A percentile compares a stretch with the other conserved stretches of the same genome.
These are phyloP conservation scores for Sigmodon hispidus DNA, from an alignment of 2,113 vertebrate genomes.

Conservation along the genomic window DNA sequence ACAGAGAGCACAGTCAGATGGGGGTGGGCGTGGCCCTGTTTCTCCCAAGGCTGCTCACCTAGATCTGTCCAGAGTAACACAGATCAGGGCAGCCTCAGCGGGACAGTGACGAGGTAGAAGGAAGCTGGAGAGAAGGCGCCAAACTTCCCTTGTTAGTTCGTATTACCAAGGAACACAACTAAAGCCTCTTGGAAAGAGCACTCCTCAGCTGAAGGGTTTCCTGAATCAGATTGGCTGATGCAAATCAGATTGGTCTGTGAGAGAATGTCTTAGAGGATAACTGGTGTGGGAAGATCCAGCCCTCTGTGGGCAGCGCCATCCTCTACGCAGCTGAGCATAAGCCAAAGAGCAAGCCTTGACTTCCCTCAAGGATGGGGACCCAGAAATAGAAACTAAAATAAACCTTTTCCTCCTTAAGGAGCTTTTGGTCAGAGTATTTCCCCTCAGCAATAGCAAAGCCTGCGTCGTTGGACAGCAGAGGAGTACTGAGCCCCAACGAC, in stretches of 20 bases:
- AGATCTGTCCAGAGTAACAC: background rate
- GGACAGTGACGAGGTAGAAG: accelerated
- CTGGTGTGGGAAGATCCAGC: too few species aligned
- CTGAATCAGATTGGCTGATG: background rate
- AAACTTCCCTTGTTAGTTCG: background rate
- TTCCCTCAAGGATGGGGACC: background rate
- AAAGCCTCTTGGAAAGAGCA: background rate
- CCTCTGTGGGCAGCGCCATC: background rate
- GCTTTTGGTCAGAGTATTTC: background rate
- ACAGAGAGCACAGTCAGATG: background rate
- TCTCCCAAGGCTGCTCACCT: background rate
- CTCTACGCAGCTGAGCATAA: background rate
- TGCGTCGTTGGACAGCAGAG: background rate
- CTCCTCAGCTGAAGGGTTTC: too few species aligned
- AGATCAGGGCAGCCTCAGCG: background rate
- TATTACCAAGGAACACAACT: background rate
- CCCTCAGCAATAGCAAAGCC: background rate
- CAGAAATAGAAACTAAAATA: background rate
- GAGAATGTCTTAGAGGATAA: background rate
- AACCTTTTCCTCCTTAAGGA: background rate
- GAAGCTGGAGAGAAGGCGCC: background rate
- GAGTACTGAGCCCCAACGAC: background rate
- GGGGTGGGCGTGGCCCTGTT: background rate
- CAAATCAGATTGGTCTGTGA: background rate
- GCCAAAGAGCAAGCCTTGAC: background rate